These are phyloP conservation scores for Zelleria hepariella DNA, from an alignment of 2,888 invertebrate genomes.

Conservation along the genomic window DNA sequence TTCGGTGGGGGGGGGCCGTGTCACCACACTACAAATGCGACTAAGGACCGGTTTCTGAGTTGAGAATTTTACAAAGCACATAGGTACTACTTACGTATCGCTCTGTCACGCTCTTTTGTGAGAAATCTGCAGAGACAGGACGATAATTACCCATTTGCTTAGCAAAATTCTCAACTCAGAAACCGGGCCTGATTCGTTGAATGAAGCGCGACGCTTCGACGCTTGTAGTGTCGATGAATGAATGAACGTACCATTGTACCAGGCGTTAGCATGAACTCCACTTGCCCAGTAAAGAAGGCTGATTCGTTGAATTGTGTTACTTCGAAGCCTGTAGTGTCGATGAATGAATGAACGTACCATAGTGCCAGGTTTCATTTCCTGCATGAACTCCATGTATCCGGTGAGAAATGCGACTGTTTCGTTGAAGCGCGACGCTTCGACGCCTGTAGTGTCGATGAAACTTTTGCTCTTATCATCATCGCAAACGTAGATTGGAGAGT, in stretches of 20 bases:
- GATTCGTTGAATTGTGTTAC: slow-evolving; percentile 36
- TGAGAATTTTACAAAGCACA: too few species aligned
- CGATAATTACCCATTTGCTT: too few species aligned
- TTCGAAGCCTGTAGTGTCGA: slow-evolving; percentile 25
- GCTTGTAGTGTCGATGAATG: slow-evolving; percentile 25
- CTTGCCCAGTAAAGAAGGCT: slow-evolving; percentile 18
- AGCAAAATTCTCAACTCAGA: too few species aligned
- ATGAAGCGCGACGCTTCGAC: slow-evolving; percentile 24
- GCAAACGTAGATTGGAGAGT: slow-evolving; percentile 34
- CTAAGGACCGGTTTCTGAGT: too few species aligned
- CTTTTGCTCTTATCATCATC: slow-evolving; percentile 25
- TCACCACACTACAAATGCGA: too few species aligned
- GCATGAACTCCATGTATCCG: slow-evolving; percentile 25
- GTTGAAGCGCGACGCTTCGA: slow-evolving; percentile 28
- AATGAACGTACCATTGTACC: too few species aligned
- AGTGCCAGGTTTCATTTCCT: slow-evolving; percentile 20
- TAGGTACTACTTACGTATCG: too few species aligned
- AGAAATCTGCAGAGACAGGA: too few species aligned
- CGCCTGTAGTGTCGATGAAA: slow-evolving; percentile 24
- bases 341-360: slow-evolving; percentile 28
- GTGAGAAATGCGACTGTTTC: slow-evolving; percentile 30
- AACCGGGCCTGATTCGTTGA: slow-evolving; percentile 30
- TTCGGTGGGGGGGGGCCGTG: too few species aligned
- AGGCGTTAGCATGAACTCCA: too few species aligned
- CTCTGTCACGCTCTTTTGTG: too few species aligned